Percentiles rank a stretch among this genome's conserved stretches.
Conservation (phyloP, 2,797 vertebrate species). For the Enoplosus armatus region DNA sequence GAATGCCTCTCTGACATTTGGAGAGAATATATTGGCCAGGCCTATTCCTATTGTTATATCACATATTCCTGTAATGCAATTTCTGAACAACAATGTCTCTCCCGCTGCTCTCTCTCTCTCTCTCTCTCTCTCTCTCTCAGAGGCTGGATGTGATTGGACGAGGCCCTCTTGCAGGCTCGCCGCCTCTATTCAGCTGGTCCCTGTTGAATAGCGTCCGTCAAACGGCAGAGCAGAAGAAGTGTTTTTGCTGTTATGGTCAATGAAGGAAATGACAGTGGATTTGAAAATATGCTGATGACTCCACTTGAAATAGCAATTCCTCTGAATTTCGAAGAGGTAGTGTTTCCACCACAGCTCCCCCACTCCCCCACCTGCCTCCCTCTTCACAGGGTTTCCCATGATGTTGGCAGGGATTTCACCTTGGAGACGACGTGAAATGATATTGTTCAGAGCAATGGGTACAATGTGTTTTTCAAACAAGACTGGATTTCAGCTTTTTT, state of each 20-base stretch:
- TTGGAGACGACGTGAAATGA: conserved; percentile 44
- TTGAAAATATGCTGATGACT: conserved; percentile 84
- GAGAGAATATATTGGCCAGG: conserved; percentile 49
- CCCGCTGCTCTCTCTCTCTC: conserved; percentile 45
- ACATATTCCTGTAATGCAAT: conserved; percentile 78
- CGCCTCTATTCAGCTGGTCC: conserved; percentile 70
- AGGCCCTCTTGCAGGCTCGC: conserved; percentile 62
- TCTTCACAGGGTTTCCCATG: conserved; percentile 45
- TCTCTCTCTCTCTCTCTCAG: conserved; percentile 32
- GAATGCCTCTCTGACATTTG: conserved; percentile 64
- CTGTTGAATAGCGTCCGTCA: conserved; percentile 73
- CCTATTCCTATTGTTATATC: conserved; percentile 60
- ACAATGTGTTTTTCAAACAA: conserved; percentile 43
- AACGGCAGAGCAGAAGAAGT: conserved; percentile 68
- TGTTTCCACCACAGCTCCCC: conserved; percentile 42
- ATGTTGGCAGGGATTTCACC: conserved; percentile 56
- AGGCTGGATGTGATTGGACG: conserved; percentile 71
- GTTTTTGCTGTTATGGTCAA: conserved; percentile 79
- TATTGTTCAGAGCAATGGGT: conserved; percentile 44
- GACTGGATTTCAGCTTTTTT: conserved; percentile 25
- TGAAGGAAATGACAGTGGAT: conserved; percentile 81
- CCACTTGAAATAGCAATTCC: conserved; percentile 71
- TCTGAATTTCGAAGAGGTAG: conserved; percentile 66
- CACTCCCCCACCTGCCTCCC: background rate
- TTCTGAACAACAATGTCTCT: conserved; percentile 75